Percentiles rank a stretch among this genome's conserved stretches.
Conservation (phyloP, 2,888 invertebrate species). For the Achlya flavicornis region DNA sequence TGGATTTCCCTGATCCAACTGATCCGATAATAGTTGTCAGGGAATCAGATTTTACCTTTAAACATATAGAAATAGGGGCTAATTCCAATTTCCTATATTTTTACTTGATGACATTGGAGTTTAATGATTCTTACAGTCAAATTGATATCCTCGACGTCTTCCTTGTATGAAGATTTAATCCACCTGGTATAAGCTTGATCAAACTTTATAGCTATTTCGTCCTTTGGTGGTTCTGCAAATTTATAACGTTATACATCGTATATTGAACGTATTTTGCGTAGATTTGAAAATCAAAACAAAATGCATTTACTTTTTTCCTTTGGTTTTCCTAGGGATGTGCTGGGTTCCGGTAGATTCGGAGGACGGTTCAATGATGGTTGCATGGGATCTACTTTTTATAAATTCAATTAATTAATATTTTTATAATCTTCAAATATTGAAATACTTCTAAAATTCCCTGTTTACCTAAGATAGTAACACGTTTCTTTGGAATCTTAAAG, state of each 20-base stretch:
- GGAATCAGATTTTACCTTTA: conserved; percentile 60
- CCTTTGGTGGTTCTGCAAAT: conserved; percentile 38
- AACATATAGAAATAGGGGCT: conserved; percentile 3
- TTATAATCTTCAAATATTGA: not conserved
- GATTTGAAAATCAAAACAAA: not conserved
- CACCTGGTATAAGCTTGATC: conserved; percentile 78
- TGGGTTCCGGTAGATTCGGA: conserved; percentile 32
- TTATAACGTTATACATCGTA: not conserved
- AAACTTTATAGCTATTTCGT: conserved; percentile 60
- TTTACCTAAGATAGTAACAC: conserved; percentile 64
- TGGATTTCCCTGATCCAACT: conserved; percentile 85
- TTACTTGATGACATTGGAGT: too few relatives aligned
- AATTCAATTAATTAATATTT: not conserved
- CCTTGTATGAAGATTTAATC: conserved; percentile 66
- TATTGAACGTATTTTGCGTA: not conserved
- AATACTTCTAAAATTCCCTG: not conserved
- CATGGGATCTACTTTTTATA: not conserved
- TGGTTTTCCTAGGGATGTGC: conserved; percentile 50
- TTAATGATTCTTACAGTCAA: conserved; percentile 57
- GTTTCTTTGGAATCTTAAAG: conserved; percentile 58
- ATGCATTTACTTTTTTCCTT: conserved; percentile 44
- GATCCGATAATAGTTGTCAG: conserved; percentile 86
- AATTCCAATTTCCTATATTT: too few relatives aligned
- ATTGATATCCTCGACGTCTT: conserved; percentile 75
- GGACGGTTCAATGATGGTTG: not conserved